phyloP scores from a whole-genome alignment of 2,888 invertebrate genomes.

The Pandemis corylana region DNA sequence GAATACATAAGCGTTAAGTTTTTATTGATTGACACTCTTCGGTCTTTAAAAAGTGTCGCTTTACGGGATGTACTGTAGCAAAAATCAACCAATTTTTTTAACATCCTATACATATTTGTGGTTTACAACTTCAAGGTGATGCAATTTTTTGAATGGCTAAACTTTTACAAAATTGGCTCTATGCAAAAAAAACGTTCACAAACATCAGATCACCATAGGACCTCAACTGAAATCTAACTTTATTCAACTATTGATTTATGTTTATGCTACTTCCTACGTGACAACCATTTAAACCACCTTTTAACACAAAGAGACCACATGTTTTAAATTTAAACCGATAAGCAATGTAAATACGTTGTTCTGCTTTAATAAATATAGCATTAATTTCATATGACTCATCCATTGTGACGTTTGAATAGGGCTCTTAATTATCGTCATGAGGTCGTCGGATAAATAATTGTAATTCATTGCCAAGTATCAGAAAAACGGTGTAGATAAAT shows the following conservation, averaged over 20 bases:
- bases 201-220: neutral
- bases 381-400: slow-evolving; percentile 19
- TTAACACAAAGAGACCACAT: neutral
- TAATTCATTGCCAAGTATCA: slow-evolving; percentile 27
- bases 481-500: slow-evolving; percentile 1
- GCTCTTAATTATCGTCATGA: slow-evolving; percentile 22
- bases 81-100: neutral
- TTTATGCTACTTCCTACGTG: neutral
- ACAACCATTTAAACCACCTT: neutral
- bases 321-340: neutral
- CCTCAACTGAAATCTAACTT: neutral
- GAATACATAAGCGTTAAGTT: neutral
- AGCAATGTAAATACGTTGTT: slow-evolving; percentile 2
- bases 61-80: neutral
- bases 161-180: neutral
- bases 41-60: neutral
- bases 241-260: neutral
- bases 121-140: no score
- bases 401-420: slow-evolving; percentile 15
- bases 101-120: no score
- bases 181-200: neutral
- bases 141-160: no score
- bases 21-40: neutral
- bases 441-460: slow-evolving; percentile 14
- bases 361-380: slow-evolving; percentile 10